phyloP scores from a whole-genome alignment of 1,140 invertebrate species.

The Microplitis mediator region DNA sequence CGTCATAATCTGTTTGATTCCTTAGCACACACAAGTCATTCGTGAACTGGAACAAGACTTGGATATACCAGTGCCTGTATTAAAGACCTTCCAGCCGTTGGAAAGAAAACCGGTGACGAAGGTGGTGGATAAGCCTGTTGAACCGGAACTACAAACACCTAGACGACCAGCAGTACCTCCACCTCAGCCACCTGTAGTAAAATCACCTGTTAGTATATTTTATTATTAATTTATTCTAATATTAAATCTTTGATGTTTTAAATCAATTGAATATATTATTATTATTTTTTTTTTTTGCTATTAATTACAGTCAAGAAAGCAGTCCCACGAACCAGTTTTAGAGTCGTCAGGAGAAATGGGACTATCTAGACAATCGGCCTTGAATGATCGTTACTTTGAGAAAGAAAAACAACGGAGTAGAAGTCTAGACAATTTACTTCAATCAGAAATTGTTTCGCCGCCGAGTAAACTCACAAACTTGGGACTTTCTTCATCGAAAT shows the following conservation, averaged over 20 bases:
- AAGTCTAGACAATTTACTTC: conserved; percentile 81
- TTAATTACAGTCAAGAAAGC: conserved; percentile 64
- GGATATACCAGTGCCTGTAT: conserved; percentile 47
- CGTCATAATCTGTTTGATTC: conserved; percentile 35
- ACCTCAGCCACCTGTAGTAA: conserved; percentile 62
- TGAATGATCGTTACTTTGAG: conserved; percentile 89
- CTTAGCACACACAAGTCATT: conserved; percentile 57
- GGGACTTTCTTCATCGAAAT: conserved; percentile 78
- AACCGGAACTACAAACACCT: conserved; percentile 58
- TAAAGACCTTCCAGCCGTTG: conserved; percentile 60
- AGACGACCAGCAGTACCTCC: conserved; percentile 64
- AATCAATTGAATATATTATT: neutral
- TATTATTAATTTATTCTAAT: neutral
- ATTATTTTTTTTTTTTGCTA: neutral
- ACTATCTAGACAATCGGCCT: conserved; percentile 81
- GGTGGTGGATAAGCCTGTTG: conserved; percentile 53
- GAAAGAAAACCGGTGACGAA: conserved; percentile 57
- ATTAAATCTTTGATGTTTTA: neutral
- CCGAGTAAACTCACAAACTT: conserved; percentile 69
- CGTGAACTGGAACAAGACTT: conserved; percentile 56
- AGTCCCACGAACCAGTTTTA: conserved; percentile 71
- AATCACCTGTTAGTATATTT: conserved; percentile 49
- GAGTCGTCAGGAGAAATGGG: conserved; percentile 61
- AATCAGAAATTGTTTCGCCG: conserved; percentile 60
- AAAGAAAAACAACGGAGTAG: conserved; percentile 79